These are phyloP conservation scores for Canis aureus DNA, from an alignment of 2,113 vertebrate species.

Conservation along the genomic window DNA sequence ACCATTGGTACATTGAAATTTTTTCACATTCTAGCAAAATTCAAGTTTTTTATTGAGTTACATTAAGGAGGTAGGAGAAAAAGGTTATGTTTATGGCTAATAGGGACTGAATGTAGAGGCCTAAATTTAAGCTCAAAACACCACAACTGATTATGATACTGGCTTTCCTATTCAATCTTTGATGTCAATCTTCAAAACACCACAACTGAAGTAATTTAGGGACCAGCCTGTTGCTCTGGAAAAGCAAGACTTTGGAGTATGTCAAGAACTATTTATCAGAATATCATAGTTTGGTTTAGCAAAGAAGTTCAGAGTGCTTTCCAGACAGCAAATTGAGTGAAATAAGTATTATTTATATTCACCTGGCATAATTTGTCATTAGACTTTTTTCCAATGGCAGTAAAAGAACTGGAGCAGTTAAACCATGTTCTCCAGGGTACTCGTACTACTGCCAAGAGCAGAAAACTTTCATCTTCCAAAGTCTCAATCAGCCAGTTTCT, in stretches of 20 bases:
- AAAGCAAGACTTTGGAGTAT: background rate
- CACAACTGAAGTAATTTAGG: conserved; percentile 27
- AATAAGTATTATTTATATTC: conserved; percentile 78
- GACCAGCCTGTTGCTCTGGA: background rate
- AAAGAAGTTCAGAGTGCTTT: conserved; percentile 34
- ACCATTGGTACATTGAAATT: background rate
- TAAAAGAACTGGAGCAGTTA: conserved; percentile 73
- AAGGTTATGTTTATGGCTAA: background rate
- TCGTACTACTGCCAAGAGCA: conserved; percentile 70
- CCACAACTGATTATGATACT: background rate
- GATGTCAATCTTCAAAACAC: background rate
- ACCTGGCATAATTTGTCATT: conserved; percentile 75
- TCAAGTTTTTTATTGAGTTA: background rate
- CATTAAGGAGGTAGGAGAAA: background rate
- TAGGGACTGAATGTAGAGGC: background rate
- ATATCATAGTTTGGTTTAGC: conserved; percentile 12
- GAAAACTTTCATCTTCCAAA: conserved; percentile 81
- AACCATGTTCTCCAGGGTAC: conserved; percentile 64
- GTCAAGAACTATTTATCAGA: conserved; percentile 7
- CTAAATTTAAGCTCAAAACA: background rate
- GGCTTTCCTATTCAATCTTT: too few relatives aligned
- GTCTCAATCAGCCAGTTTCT: conserved; percentile 78
- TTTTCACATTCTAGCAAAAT: conserved; percentile 27
- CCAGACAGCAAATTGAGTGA: conserved; percentile 49
- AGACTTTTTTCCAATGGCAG: conserved; percentile 61